Conservation (phyloP, 1,140 invertebrate species). For the Campodea augens region DNA sequence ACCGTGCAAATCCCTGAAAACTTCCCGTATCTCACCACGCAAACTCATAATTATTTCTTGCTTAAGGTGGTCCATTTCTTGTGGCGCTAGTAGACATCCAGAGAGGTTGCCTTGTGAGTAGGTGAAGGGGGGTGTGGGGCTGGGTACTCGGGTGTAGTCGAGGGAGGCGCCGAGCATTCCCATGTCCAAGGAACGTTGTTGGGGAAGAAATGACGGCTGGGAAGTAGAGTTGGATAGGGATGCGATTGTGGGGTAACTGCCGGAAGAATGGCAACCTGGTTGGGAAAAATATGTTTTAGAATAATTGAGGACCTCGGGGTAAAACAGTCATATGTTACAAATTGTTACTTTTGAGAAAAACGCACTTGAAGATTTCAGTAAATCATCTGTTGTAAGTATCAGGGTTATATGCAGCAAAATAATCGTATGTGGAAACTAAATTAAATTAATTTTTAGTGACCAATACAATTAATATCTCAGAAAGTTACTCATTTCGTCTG, state of each 20-base stretch:
- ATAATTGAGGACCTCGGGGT: too few species aligned
- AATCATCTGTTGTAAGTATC: too few species aligned
- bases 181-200: slow-evolving; percentile 10
- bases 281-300: too few species aligned
- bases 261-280: too few species aligned
- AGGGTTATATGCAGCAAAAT: too few species aligned
- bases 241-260: neutral
- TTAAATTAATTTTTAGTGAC: too few species aligned
- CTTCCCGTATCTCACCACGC: slow-evolving; percentile 19
- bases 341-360: too few species aligned
- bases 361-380: too few species aligned
- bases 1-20: slow-evolving; percentile 9
- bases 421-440: too few species aligned
- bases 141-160: slow-evolving; percentile 6
- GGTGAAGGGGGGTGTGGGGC: slow-evolving; percentile 9
- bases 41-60: slow-evolving; percentile 21
- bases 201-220: slow-evolving; percentile 1
- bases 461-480: too few species aligned
- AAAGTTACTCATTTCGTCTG: too few species aligned
- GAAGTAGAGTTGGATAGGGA: slow-evolving; percentile 1
- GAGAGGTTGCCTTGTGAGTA: slow-evolving; percentile 12
- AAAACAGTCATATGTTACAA: too few species aligned
- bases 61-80: slow-evolving; percentile 22
- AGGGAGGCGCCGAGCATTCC: slow-evolving; percentile 12
- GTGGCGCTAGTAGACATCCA: slow-evolving; percentile 12